A percentile compares a stretch with the other conserved stretches of the same genome.
Evolutionary conservation across 2,797 vertebrate species (phyloP).

Genomic region (Odontamblyopus rebecca): DNA sequence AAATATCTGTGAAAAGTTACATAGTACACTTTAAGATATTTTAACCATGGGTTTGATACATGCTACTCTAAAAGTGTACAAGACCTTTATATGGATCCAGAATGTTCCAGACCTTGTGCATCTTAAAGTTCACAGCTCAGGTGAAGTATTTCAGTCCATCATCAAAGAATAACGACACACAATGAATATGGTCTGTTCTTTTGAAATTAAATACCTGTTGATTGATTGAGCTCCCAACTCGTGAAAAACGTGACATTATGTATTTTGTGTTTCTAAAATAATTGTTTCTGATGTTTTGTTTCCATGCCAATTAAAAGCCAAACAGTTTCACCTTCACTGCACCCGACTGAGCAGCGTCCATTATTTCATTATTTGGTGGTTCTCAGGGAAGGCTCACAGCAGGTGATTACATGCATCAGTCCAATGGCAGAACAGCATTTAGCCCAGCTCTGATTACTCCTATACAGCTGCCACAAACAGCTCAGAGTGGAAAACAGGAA

Average conservation of each 20-base stretch:
- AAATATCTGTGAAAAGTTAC: background rate
- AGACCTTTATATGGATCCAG: too few species aligned
- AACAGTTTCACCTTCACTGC: constrained; percentile 57
- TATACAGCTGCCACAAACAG: constrained; percentile 37
- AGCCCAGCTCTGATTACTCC: constrained; percentile 46
- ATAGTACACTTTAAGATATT: background rate
- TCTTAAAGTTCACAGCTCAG: too few species aligned
- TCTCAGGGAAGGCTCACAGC: constrained; percentile 51
- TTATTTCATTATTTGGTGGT: constrained; percentile 47
- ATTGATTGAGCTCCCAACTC: background rate
- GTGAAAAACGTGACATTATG: background rate
- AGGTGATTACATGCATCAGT: constrained; percentile 60
- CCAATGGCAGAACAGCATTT: constrained; percentile 26
- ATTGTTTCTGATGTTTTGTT: constrained; percentile 14
- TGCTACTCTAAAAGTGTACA: background rate
- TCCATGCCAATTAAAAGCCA: constrained; percentile 41
- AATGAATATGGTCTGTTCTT: constrained; percentile 18
- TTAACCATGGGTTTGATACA: too few species aligned
- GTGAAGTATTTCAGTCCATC: background rate
- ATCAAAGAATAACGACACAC: background rate
- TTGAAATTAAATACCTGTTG: too few species aligned
- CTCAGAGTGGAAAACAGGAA: constrained; percentile 51
- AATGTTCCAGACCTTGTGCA: too few species aligned
- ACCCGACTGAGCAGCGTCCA: constrained; percentile 48
- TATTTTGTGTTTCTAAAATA: constrained; percentile 9